Base-by-base conservation (phyloP, 2,888 invertebrate species). In the Andrena dorsata region DNA sequence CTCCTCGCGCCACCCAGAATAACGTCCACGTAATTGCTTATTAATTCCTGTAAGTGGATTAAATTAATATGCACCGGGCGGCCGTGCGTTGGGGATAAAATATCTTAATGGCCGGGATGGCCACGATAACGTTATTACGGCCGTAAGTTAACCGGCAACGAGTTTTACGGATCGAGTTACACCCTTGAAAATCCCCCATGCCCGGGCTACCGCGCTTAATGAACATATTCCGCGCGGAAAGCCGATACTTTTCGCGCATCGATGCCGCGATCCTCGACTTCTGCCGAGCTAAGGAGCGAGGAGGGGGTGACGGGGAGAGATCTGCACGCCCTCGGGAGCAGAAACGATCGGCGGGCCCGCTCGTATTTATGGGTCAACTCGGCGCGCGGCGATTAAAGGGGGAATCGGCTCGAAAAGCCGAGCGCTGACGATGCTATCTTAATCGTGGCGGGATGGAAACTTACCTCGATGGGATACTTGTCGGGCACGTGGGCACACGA, bases 391-490 rank as follows among this genome's bases (percentile, higher is more conserved):
- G 10, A 23, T 56, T 56, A 10, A 30, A 32, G 23, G 30, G 1
- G n/a, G 41, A 53, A 28, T 10, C 28, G 47, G 30, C 20, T n/a
- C n/a, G 58, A 61, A 51, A 41, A n/a, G 49, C 26, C 76, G n/a
- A 10, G 20, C n/a, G n/a, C 51, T 13, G 41, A 41, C n/a, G 66
- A 28, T 61, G n/a, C 7, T 23, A 74, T 63, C 35, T 64, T 23
- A 28, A 35, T 64, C 63, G n/a, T 5, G 1, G 3, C 26, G 6
- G 41, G 49, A 58, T 47, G 58, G 51, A 69, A 63, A 87, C 86
- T 92, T 88, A 93, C 93, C 87, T 93, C 91, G 68, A 93, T 92
- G 60, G 92, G 93, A 89, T 93, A 93, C 82, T 92, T 93, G 76
- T 92, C 92, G 49, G 92, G 92, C 78, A 92, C 88, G 86, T 90